phyloP scores from a whole-genome alignment of 2,888 invertebrate species.

The Hydroisotoma schaefferi region DNA sequence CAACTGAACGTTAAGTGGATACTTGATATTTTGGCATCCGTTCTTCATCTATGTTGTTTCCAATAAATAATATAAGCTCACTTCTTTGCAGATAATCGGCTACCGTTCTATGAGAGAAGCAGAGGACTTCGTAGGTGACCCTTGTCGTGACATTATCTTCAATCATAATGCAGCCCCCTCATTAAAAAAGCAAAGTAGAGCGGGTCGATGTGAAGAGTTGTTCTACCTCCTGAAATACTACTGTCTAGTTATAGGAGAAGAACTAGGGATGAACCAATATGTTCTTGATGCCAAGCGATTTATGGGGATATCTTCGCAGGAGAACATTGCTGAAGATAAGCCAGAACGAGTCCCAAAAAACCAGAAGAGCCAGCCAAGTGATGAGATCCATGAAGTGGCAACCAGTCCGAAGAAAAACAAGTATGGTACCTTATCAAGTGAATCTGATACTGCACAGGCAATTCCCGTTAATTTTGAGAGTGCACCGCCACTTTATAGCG shows the following conservation, averaged over 20 bases:
- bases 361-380: too few relatives aligned
- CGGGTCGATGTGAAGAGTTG: slow-evolving; percentile 18
- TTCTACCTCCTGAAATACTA: slow-evolving; percentile 24
- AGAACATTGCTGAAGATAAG: not conserved
- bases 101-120: slow-evolving; percentile 17
- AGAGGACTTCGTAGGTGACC: slow-evolving; percentile 16
- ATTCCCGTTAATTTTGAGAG: too few relatives aligned
- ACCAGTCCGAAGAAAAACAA: too few relatives aligned
- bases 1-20: too few relatives aligned
- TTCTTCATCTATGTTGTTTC: too few relatives aligned
- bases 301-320: not conserved
- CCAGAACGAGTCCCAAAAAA: not conserved
- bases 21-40: too few relatives aligned
- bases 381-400: too few relatives aligned
- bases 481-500: too few relatives aligned
- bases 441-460: too few relatives aligned
- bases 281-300: slow-evolving; percentile 5
- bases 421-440: too few relatives aligned
- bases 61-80: too few relatives aligned
- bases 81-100: slow-evolving; percentile 19
- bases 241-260: slow-evolving; percentile 12
- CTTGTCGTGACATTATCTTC: slow-evolving; percentile 20
- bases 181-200: slow-evolving; percentile 1
- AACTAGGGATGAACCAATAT: slow-evolving; percentile 18
- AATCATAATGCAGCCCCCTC: slow-evolving; percentile 7